These are phyloP conservation scores for Coilia nasus DNA, from an alignment of 2,797 vertebrate species.

Conservation along the genomic window DNA sequence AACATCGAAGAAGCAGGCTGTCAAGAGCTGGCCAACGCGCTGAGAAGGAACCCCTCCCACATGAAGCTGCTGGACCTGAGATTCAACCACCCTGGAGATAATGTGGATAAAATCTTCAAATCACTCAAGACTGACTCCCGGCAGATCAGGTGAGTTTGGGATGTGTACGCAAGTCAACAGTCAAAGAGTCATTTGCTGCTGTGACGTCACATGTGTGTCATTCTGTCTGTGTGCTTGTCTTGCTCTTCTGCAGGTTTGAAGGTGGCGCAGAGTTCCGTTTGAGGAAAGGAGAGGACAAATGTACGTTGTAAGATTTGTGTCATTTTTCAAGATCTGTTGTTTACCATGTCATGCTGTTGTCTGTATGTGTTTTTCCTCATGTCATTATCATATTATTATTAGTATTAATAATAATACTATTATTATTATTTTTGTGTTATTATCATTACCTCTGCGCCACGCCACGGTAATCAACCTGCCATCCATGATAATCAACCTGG, in stretches of 20 bases:
- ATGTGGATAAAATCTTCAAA: neutral
- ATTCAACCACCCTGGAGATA: neutral
- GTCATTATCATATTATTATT: too few relatives aligned
- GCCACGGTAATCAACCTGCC: too few relatives aligned
- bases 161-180: neutral
- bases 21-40: neutral
- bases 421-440: too few relatives aligned
- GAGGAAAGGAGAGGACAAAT: neutral
- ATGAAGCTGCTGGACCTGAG: neutral
- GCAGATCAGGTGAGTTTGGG: neutral
- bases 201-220: neutral
- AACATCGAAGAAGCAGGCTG: neutral
- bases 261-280: neutral
- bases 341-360: too few relatives aligned
- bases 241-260: neutral
- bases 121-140: neutral
- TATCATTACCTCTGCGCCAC: too few relatives aligned
- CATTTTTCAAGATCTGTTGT: too few relatives aligned
- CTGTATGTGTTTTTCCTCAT: too few relatives aligned
- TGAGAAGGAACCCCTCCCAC: neutral
- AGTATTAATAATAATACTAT: too few relatives aligned
- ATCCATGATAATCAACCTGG: too few relatives aligned
- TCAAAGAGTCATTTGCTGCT: neutral
- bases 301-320: neutral
- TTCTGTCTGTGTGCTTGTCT: neutral